Conservation (phyloP, 1,140 invertebrate species). For the Drosophila nikananu region DNA sequence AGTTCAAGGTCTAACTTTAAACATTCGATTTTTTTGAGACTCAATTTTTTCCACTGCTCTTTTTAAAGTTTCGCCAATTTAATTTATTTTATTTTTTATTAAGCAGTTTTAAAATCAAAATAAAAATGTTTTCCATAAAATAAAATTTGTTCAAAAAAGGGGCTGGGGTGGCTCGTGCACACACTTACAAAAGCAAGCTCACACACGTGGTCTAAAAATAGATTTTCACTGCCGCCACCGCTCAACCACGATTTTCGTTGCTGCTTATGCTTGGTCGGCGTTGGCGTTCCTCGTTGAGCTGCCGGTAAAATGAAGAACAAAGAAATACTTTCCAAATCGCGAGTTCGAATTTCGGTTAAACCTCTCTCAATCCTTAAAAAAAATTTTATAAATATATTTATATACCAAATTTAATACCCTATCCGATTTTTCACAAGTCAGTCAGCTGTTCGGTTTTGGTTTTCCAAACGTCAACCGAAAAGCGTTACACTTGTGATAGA, state of each 20-base stretch:
- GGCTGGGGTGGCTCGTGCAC: neutral
- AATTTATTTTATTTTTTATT: too few relatives aligned
- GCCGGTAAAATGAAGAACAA: conserved; percentile 14
- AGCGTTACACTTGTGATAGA: conserved; percentile 85
- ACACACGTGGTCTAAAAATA: conserved; percentile 59
- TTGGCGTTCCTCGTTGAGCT: conserved; percentile 54
- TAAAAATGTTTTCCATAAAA: neutral
- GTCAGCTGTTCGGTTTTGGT: conserved; percentile 79
- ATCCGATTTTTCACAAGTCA: conserved; percentile 68
- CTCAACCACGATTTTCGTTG: conserved; percentile 36
- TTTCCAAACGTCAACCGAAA: conserved; percentile 53
- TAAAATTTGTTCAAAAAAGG: neutral
- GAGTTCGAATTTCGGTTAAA: conserved; percentile 39
- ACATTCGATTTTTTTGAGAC: conserved; percentile 19
- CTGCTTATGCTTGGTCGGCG: conserved; percentile 26
- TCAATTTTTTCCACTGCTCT: neutral
- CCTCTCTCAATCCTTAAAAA: neutral
- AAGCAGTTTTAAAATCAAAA: neutral
- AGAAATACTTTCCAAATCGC: conserved; percentile 5
- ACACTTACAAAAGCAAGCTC: neutral
- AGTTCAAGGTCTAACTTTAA: conserved; percentile 39
- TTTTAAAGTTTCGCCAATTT: neutral
- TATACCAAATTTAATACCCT: neutral
- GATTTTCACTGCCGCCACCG: conserved; percentile 17
- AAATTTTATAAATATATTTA: neutral